Percentiles rank a stretch among this genome's conserved stretches.
Conservation (phyloP, 2,888 invertebrate genomes). For the Eupithecia pulchellata region DNA sequence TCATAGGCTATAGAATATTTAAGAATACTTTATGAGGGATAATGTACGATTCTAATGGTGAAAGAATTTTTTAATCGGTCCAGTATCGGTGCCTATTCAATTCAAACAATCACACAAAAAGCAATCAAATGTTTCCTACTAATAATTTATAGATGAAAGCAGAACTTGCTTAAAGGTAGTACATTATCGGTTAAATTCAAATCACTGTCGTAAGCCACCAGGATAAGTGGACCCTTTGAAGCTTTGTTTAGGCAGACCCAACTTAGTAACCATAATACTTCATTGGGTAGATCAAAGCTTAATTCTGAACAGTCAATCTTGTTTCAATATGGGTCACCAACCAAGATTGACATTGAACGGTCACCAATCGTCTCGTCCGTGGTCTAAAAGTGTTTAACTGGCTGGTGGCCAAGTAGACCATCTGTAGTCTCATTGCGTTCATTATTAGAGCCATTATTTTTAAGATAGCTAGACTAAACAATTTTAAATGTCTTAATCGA, state of each 20-base stretch:
- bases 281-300: slow-evolving; percentile 20
- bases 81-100: too few relatives aligned
- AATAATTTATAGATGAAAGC: too few relatives aligned
- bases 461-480: slow-evolving; percentile 41
- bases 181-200: too few relatives aligned
- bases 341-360: slow-evolving; percentile 75
- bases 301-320: slow-evolving; percentile 37
- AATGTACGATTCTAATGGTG: too few relatives aligned
- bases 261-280: background rate
- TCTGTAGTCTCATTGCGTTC: slow-evolving; percentile 41
- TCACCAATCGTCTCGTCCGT: slow-evolving; percentile 56
- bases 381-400: slow-evolving; percentile 62
- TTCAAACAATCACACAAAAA: too few relatives aligned
- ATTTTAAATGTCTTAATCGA: background rate
- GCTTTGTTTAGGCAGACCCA: background rate
- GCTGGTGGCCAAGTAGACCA: slow-evolving; percentile 68
- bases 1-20: too few relatives aligned
- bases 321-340: slow-evolving; percentile 58
- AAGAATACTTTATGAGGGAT: too few relatives aligned
- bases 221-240: background rate
- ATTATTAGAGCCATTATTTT: slow-evolving; percentile 30
- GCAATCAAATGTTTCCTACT: too few relatives aligned
- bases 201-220: background rate
- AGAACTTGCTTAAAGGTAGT: background rate
- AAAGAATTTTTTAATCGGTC: too few relatives aligned